Conservation (phyloP, 2,888 invertebrate genomes). For the Dynastes hyllus region DNA sequence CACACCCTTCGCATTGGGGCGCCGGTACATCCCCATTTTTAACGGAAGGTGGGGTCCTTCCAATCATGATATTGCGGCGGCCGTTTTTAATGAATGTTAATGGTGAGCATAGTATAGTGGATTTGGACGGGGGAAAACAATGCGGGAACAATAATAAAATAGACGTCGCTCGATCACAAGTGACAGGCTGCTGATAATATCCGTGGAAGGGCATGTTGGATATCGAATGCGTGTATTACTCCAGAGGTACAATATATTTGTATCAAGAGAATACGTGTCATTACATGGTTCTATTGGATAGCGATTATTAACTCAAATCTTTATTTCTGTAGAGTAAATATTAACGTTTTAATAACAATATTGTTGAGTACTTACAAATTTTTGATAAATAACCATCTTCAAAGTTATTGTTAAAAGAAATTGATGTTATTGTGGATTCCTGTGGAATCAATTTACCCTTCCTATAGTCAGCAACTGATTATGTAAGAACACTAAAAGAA, state of each 20-base stretch:
- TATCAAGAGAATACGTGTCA: too few species aligned
- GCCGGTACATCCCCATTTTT: not conserved
- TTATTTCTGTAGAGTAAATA: too few species aligned
- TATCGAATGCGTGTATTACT: not conserved
- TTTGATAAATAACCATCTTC: too few species aligned
- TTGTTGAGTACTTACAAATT: too few species aligned
- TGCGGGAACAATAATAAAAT: not conserved
- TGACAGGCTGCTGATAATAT: slow-evolving; percentile 16
- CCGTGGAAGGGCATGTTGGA: not conserved
- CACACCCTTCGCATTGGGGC: slow-evolving; percentile 20
- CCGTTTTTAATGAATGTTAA: slow-evolving; percentile 42
- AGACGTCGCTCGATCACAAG: slow-evolving; percentile 24
- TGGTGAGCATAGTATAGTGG: not conserved
- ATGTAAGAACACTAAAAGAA: too few species aligned
- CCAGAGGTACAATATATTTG: too few species aligned
- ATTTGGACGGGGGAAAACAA: slow-evolving; percentile 14
- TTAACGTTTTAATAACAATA: too few species aligned
- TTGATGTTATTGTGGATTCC: too few species aligned
- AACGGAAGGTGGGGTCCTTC: not conserved
- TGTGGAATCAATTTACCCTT: too few species aligned
- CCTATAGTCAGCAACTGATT: too few species aligned
- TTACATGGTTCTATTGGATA: too few species aligned
- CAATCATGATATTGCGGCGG: slow-evolving; percentile 41
- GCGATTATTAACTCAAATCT: too few species aligned
- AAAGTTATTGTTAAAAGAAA: not conserved